phyloP scores from a whole-genome alignment of 1,140 invertebrate species.

The Zaprionus camerounensis region DNA sequence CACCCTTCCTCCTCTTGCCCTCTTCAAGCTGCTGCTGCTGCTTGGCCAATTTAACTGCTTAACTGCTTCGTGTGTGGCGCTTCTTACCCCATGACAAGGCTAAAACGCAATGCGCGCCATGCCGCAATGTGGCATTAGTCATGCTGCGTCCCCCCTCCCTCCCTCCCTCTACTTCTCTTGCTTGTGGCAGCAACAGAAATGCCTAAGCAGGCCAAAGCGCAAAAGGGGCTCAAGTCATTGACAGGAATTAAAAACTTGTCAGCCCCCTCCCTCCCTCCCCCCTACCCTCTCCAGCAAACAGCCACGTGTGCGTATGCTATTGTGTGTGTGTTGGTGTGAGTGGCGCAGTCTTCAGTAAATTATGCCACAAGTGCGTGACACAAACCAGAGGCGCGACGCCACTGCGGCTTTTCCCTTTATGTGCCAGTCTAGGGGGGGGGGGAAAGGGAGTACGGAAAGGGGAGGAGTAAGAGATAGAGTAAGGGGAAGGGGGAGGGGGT shows the following conservation, averaged over 20 bases:
- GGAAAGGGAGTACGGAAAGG: too few species aligned
- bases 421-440: not conserved
- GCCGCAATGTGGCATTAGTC: constrained; percentile 10
- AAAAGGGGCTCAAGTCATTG: constrained; percentile 58
- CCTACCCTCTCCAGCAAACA: not conserved
- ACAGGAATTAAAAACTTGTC: constrained; percentile 63
- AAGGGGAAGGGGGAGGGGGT: not conserved
- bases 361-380: constrained; percentile 76
- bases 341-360: constrained; percentile 61
- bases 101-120: constrained; percentile 15
- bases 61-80: constrained; percentile 16
- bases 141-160: not conserved
- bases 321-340: constrained; percentile 31
- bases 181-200: constrained; percentile 15
- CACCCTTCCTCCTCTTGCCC: too few species aligned
- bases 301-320: constrained; percentile 16
- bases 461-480: too few species aligned
- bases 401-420: constrained; percentile 35
- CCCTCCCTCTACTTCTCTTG: too few species aligned
- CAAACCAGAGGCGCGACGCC: constrained; percentile 37
- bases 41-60: constrained; percentile 22
- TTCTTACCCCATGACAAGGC: constrained; percentile 31
- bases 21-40: not conserved
- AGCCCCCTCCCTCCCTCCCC: not conserved
- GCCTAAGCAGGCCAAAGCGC: constrained; percentile 32